These are phyloP conservation scores for Listronotus oregonensis DNA, from an alignment of 1,140 invertebrate species.

Conservation along the genomic window DNA sequence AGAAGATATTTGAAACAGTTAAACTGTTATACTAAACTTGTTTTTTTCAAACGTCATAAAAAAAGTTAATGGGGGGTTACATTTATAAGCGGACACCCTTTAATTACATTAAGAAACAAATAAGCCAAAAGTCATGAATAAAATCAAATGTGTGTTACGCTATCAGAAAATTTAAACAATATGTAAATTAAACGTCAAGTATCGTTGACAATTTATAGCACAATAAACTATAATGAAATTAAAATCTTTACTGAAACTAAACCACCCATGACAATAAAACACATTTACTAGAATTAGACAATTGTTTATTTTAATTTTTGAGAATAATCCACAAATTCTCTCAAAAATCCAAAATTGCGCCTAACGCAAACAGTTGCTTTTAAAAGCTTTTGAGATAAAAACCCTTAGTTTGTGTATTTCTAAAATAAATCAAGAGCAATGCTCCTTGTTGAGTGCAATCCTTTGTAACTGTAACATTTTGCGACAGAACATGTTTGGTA, in stretches of 20 bases:
- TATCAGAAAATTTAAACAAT: slow-evolving; percentile 10
- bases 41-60: no score
- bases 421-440: neutral
- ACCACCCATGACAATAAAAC: slow-evolving; percentile 6
- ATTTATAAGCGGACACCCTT: no score
- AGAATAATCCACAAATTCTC: slow-evolving; percentile 7
- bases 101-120: no score
- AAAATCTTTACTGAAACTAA: slow-evolving; percentile 6
- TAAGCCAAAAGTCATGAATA: no score
- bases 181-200: neutral
- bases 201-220: slow-evolving; percentile 2
- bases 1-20: no score
- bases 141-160: no score
- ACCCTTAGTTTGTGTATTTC: neutral
- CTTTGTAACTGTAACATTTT: neutral
- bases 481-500: neutral
- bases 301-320: slow-evolving; percentile 7
- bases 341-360: slow-evolving; percentile 1
- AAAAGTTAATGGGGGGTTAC: no score
- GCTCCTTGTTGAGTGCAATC: no score
- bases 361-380: slow-evolving; percentile 9
- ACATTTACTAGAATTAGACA: slow-evolving; percentile 7
- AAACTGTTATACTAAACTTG: no score
- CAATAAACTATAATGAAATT: slow-evolving; percentile 19
- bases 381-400: slow-evolving; percentile 9